Evolutionary conservation across 1,140 invertebrate species (phyloP), one percentile per base, ranked within the genome.

Genomic region (Acyrthosiphon pisum): DNA sequence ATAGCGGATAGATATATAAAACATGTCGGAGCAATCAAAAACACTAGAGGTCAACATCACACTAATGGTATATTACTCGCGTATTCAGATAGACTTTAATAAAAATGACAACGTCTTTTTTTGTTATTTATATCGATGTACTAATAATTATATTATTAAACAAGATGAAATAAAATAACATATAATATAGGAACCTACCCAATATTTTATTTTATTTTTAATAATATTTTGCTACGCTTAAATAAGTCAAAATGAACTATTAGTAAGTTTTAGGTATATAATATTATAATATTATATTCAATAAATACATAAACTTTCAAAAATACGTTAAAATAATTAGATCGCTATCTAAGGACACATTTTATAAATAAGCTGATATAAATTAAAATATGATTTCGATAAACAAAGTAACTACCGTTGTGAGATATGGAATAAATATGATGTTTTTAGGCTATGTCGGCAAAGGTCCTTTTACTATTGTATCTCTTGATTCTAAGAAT

Each of bases 401-500:
- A 26, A 46, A 86, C 6, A 30, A 53, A 11, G 14, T 35, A 22
- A 50, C 86, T 87, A 87, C 86, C 6, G 86, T 87, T 50, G 18
- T 86, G 44, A 30, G 84, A 86, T 86, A 86, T 11, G 23, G 14
- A 86, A 86, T 86, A 46, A 86, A 23, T 86, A 86, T 86, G 23
- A 86, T 86, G 14, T 86, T 30, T 86, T 46, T 46, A 86, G 84
- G 37, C 86, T 50, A 46, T 87, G 46, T 50, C 86, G 86, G 86
- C 46, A 48, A 87, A 87, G 86, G 86, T 87, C 86, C 46, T 48
- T 48, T 87, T 48, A 35, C 44, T 48, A n/a, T n/a, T 48, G 7
- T 87, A 87, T n/a, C 86, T 87, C 86, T 48, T 87, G 18, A 48
- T 87, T 87, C 86, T 87, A 87, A 87, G 86, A 87, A 89, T 41